Percentiles rank a stretch among this genome's conserved stretches.
Evolutionary conservation across 92 coral and sea anemone genomes (phyloP).

Genomic region (Zoanthus sansibaricus): DNA sequence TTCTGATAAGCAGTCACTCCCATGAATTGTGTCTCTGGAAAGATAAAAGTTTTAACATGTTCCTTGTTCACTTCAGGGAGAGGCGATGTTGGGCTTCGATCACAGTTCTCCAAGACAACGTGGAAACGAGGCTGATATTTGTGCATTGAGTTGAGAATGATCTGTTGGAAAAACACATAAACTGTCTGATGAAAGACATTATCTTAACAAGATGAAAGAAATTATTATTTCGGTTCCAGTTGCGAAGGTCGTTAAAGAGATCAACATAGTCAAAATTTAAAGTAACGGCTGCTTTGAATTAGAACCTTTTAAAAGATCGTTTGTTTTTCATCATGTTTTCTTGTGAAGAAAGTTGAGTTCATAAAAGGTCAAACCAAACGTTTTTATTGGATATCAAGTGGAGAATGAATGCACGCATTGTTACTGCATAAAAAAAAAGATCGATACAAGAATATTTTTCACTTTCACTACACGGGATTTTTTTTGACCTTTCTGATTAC

Average conservation of each 20-base stretch:
- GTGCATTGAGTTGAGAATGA: conserved; percentile 98
- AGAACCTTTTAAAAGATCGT: background rate
- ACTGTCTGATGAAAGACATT: background rate
- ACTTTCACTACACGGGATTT: no score
- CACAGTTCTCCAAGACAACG: conserved; percentile 88
- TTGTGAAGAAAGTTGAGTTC: conserved; percentile 16
- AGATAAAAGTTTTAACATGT: conserved; percentile 34
- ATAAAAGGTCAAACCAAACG: conserved; percentile 13
- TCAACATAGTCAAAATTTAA: background rate
- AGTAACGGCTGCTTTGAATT: background rate
- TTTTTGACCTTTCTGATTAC: no score
- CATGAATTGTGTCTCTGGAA: conserved; percentile 71
- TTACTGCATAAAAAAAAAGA: background rate
- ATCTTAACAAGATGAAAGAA: background rate
- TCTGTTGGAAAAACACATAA: conserved; percentile 60
- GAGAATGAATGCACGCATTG: background rate
- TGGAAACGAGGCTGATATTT: conserved; percentile 99
- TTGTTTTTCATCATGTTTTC: conserved; percentile 24
- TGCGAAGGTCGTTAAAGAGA: background rate
- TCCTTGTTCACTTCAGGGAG: conserved; percentile 33
- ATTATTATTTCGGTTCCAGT: background rate
- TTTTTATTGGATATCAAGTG: conserved; percentile 1
- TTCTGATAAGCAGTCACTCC: conserved; percentile 98
- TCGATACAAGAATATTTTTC: no score
- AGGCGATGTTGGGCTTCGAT: conserved; percentile 47